Evolutionary conservation across 2,797 vertebrate genomes (phyloP).

Genomic region (Squalus acanthias): DNA sequence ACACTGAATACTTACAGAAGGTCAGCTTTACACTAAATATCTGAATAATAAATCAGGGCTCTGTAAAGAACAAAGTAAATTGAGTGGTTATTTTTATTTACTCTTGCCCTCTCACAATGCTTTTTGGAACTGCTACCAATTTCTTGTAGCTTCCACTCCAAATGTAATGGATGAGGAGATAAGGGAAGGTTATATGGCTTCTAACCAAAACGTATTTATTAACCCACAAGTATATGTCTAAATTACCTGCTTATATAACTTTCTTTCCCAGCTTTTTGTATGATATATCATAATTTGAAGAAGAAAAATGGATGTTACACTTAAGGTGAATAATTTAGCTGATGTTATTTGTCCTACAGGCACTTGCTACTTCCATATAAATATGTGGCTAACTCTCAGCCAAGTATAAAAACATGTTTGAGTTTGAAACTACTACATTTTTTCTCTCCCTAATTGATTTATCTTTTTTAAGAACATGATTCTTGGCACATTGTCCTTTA

Average conservation of each 20-base stretch:
- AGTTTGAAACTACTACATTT: not conserved
- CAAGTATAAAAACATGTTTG: not conserved
- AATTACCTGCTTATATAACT: not conserved
- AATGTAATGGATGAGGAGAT: not conserved
- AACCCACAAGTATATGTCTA: not conserved
- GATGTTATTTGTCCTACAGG: not conserved
- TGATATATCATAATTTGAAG: not conserved
- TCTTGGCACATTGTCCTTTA: not conserved
- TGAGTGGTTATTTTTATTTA: not conserved
- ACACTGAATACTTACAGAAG: conserved; percentile 49
- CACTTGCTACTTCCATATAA: not conserved
- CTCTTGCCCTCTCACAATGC: not conserved
- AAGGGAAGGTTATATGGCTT: not conserved
- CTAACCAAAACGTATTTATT: not conserved
- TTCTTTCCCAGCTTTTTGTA: not conserved
- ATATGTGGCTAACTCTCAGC: not conserved
- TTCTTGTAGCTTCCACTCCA: not conserved
- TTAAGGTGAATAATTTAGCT: not conserved
- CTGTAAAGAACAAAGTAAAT: not conserved
- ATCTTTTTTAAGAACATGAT: not conserved
- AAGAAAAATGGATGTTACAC: not conserved
- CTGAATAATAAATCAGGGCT: not conserved
- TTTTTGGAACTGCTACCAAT: not conserved
- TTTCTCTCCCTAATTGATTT: not conserved
- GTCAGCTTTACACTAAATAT: conserved; percentile 40